Percentiles rank a stretch among this genome's conserved stretches.
phyloP scores from a whole-genome alignment of 2,113 vertebrate genomes.

The Canis aureus region DNA sequence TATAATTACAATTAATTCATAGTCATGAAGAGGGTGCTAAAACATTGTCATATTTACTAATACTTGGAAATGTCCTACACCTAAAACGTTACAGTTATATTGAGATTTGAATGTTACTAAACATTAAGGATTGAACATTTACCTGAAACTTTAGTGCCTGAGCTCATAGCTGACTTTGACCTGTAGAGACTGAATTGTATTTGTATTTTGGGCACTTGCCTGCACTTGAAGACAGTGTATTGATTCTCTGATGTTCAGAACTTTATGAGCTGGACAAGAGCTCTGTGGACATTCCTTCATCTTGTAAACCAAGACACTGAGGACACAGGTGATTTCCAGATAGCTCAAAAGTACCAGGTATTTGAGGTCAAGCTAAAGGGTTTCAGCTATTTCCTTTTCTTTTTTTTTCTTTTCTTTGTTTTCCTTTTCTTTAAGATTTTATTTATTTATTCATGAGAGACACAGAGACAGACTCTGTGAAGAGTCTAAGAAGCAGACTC shows the following conservation, averaged over 20 bases:
- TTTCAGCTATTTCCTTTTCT: neutral
- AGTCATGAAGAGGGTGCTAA: neutral
- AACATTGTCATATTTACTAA: neutral
- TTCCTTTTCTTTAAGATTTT: neutral
- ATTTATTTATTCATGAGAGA: too few relatives aligned
- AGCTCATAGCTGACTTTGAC: neutral
- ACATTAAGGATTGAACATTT: neutral
- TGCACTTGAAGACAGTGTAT: neutral
- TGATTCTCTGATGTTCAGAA: conserved; percentile 7
- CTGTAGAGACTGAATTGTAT: neutral
- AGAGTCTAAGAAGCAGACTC: too few relatives aligned
- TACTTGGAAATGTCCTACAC: neutral
- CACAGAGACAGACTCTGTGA: too few relatives aligned
- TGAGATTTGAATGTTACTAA: neutral
- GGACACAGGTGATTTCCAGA: neutral
- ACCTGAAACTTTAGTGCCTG: neutral
- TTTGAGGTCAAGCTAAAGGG: neutral
- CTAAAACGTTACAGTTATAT: neutral
- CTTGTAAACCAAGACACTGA: neutral
- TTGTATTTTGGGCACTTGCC: neutral
- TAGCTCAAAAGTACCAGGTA: neutral
- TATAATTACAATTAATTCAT: too few relatives aligned
- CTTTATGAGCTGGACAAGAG: neutral
- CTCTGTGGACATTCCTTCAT: neutral
- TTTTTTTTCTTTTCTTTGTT: neutral